Conservation (phyloP, 2,113 vertebrate genomes). For the Leucopsar rothschildi region DNA sequence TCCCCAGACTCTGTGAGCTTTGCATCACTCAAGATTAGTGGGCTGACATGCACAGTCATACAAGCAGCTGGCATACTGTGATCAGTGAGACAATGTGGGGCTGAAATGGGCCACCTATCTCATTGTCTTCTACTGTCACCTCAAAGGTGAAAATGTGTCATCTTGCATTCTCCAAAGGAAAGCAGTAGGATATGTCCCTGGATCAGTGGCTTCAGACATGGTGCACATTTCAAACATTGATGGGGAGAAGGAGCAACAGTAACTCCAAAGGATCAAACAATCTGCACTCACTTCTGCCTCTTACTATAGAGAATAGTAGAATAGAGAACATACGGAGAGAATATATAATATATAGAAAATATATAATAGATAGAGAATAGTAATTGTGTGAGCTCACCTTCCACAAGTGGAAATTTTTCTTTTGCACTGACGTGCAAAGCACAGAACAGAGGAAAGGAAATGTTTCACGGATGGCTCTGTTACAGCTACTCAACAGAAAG, state of each 20-base stretch:
- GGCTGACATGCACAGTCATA: not conserved
- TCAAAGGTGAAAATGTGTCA: not conserved
- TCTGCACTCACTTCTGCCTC: not conserved
- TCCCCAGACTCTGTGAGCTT: not conserved
- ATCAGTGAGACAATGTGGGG: not conserved
- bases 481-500: not conserved
- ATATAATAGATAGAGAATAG: not conserved
- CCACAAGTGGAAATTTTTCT: not conserved
- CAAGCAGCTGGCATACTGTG: not conserved
- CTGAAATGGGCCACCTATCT: not conserved
- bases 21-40: not conserved
- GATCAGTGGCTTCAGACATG: not conserved
- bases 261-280: not conserved
- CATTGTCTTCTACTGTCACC: not conserved
- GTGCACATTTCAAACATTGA: not conserved
- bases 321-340: not conserved
- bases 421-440: not conserved
- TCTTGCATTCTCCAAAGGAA: not conserved
- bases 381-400: not conserved
- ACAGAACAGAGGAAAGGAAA: slow-evolving; percentile 4
- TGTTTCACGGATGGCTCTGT: not conserved
- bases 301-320: not conserved
- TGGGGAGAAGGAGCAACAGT: not conserved
- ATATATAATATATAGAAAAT: not conserved
- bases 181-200: not conserved